Percentiles rank a stretch among this genome's conserved stretches.
Evolutionary conservation across 2,113 vertebrate genomes (phyloP).

Genomic region (Regulus satrapa): DNA sequence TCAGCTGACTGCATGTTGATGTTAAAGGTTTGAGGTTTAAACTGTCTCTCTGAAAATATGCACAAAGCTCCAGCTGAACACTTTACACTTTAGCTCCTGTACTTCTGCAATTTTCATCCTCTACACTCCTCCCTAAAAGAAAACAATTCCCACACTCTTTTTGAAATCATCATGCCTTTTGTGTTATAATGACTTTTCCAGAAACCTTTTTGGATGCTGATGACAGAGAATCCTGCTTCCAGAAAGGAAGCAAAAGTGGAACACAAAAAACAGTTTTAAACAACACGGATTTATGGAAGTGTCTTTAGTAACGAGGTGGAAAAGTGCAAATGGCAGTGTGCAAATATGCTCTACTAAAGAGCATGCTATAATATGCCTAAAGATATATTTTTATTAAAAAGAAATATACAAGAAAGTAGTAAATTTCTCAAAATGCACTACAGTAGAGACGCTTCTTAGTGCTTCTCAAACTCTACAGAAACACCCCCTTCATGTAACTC

Average conservation of each 20-base stretch:
- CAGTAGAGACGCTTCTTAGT: neutral
- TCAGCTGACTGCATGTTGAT: neutral
- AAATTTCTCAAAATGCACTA: neutral
- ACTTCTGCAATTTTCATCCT: neutral
- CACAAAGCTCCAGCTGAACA: neutral
- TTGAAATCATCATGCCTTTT: neutral
- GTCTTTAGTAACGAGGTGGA: neutral
- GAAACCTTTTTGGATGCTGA: neutral
- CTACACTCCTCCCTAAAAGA: neutral
- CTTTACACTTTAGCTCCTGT: neutral
- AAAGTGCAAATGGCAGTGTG: too few relatives aligned
- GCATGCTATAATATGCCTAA: neutral
- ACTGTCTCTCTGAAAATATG: neutral
- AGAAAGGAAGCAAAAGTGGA: constrained; percentile 19
- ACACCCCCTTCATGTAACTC: neutral
- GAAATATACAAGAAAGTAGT: neutral
- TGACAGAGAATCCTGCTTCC: neutral
- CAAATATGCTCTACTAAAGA: neutral
- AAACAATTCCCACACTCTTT: neutral
- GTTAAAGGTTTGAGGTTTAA: neutral
- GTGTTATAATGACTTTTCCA: constrained; percentile 27
- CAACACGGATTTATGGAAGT: neutral
- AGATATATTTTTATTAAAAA: neutral
- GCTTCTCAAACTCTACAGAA: neutral
- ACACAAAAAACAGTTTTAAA: neutral